Evolutionary conservation across 2,888 invertebrate species (phyloP), one percentile per base, ranked within the genome.

Genomic region (Notocelia uddmanniana): DNA sequence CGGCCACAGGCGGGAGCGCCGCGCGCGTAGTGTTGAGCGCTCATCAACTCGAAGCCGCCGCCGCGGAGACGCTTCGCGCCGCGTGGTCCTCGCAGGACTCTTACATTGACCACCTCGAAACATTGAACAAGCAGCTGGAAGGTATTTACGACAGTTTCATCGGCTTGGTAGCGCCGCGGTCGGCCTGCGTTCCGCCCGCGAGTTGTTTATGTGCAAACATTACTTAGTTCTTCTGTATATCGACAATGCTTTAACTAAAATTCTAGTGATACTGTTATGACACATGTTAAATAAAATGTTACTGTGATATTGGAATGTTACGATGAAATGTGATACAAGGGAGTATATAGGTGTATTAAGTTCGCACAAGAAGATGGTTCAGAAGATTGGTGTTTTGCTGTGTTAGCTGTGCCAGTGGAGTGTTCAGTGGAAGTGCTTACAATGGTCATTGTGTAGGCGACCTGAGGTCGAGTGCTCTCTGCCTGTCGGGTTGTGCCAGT

Each of bases 71-170:
- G 82, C 95, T 96, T 87, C 94, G 95, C 81, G 93, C 94, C 88
- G 95, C 95, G 84, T 97, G 97, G 97, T 95, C 94, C 89, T 95
- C 95, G 89, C 96, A 97, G 95, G 96, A 97, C 92, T 94, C 94
- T 86, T 97, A 96, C 94, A 95, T 97, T 92, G 95, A 96, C 88
- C 94, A 94, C 85, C 95, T 97, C 90, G 97, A 97, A 95, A 94
- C 96, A 80, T 96, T 96, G 94, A 94, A 95, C 90, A 94, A 95
- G 93, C 95, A 95, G 94, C 95, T 96, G 95, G 96, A 97, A 96
- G 96, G 96, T 96, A 96, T 95, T 95, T 92, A 94, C 89, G 91
- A 89, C 89, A 91, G 90, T 90, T 83, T 79, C 81, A 81, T 86
- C 91, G 91, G 88, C 91, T 91, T 90, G 89, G 89, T 92, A 91